phyloP scores from a whole-genome alignment of 1,140 invertebrate genomes.

The Lasioglossum baleicum region DNA sequence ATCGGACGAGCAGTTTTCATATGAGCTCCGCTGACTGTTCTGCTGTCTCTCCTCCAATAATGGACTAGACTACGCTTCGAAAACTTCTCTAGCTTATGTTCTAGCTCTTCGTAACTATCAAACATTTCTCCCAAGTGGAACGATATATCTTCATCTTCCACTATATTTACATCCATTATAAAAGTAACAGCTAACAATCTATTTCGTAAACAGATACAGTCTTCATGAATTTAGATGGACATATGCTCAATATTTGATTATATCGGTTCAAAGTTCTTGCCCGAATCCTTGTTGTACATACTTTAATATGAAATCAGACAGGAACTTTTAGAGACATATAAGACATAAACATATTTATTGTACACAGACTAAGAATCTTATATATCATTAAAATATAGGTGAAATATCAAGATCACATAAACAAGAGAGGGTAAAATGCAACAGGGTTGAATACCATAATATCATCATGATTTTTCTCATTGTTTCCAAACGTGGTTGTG shows the following conservation, averaged over 20 bases:
- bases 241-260: not conserved
- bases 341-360: too few relatives aligned
- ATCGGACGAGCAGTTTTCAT: slow-evolving; percentile 79
- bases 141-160: slow-evolving; percentile 66
- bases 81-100: slow-evolving; percentile 73
- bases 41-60: slow-evolving; percentile 78
- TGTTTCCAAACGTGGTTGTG: too few relatives aligned
- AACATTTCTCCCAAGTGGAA: slow-evolving; percentile 76
- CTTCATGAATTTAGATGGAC: not conserved
- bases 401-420: too few relatives aligned
- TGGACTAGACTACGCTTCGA: slow-evolving; percentile 76
- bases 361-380: too few relatives aligned
- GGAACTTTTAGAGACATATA: too few relatives aligned
- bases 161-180: slow-evolving; percentile 58
- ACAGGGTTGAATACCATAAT: too few relatives aligned
- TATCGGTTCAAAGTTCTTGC: too few relatives aligned
- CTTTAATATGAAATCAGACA: too few relatives aligned
- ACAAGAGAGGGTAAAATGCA: too few relatives aligned
- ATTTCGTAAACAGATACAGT: slow-evolving; percentile 13
- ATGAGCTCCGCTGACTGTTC: slow-evolving; percentile 77
- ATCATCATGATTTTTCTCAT: too few relatives aligned
- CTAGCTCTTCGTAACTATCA: slow-evolving; percentile 76
- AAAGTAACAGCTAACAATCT: slow-evolving; percentile 45
- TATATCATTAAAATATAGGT: not conserved
- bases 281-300: too few relatives aligned